Evolutionary conservation across 2,113 vertebrate genomes (phyloP), one percentile per base, ranked within the genome.

Genomic region (Aspidoscelis tigris): DNA sequence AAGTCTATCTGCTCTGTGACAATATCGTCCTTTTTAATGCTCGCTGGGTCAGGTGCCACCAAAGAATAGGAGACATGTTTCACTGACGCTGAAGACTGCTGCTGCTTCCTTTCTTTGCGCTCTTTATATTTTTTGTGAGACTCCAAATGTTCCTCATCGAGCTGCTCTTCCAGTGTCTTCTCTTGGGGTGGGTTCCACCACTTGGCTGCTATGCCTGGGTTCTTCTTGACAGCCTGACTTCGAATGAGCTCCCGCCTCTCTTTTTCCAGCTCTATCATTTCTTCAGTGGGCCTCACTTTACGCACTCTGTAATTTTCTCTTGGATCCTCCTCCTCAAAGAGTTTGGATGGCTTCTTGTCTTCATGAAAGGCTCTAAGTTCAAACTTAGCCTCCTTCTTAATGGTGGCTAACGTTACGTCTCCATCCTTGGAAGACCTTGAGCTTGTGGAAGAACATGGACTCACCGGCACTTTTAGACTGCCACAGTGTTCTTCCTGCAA

Each of bases 111-210:
- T 92, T 99, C 97, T 88, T 98, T 99, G 68, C 99, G 97, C 88
- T 99, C 98, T 91, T 97, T 97, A 91, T 99, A 99, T 92, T 95
- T 99, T 85, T 93, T 97, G 87, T 98, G 97, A 0, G 98, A 99
- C 87, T 99, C 97, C 16, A 99, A 95, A 82, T 98, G 95, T 2
- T 98, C 98, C 84, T 97, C 94, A 3, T 98, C 97, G 81, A 99
- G 93, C 84, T 99, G 97, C n/a, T 99, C 97, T 86, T 99, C 98
- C 26, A 99, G 61, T 24, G 91, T 90, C 86, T 96, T 98, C 90
- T 99, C 98, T 20, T 98, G 97, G 8, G 98, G 98, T 70, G 98
- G 99, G 68, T 99, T 99, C 99, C 99, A 99, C 98, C 98, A 99
- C 82, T 99, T 99, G 6, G 97, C 92, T 0, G 98, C 98, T 43